phyloP scores from a whole-genome alignment of 2,888 invertebrate species.

The Norana najaformis region DNA sequence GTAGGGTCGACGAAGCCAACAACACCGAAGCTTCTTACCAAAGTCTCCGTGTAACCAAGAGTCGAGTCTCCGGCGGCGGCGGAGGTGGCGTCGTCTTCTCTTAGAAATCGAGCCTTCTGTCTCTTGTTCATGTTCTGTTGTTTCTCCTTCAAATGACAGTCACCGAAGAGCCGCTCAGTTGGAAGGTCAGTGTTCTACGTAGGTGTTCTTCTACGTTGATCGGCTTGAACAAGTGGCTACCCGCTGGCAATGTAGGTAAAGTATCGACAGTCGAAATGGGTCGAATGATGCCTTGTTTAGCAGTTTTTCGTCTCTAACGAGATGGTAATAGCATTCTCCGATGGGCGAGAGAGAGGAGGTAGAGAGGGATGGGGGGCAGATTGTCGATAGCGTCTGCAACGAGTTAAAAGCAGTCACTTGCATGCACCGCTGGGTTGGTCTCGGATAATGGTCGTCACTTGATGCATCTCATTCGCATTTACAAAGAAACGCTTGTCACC shows the following conservation, averaged over 20 bases:
- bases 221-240: neutral
- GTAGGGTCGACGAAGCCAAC: neutral
- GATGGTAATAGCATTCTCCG: neutral
- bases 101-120: rapidly evolving
- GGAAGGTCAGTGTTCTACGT: neutral
- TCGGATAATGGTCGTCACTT: neutral
- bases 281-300: constrained; percentile 13
- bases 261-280: neutral
- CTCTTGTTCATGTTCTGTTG: too few species aligned
- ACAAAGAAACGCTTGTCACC: neutral
- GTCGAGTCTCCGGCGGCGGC: constrained; percentile 19
- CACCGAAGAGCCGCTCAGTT: neutral
- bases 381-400: neutral
- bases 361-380: neutral
- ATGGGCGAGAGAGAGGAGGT: neutral
- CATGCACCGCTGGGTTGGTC: neutral
- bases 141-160: neutral
- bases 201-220: neutral
- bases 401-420: neutral
- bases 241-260: neutral
- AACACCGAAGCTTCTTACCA: constrained; percentile 30
- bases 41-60: constrained; percentile 38
- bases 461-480: constrained; percentile 5
- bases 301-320: neutral
- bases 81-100: neutral